Percentiles rank a stretch among this genome's conserved stretches.
These are phyloP conservation scores for Danio aesculapii DNA, from an alignment of 2,797 vertebrate genomes.

Conservation along the genomic window DNA sequence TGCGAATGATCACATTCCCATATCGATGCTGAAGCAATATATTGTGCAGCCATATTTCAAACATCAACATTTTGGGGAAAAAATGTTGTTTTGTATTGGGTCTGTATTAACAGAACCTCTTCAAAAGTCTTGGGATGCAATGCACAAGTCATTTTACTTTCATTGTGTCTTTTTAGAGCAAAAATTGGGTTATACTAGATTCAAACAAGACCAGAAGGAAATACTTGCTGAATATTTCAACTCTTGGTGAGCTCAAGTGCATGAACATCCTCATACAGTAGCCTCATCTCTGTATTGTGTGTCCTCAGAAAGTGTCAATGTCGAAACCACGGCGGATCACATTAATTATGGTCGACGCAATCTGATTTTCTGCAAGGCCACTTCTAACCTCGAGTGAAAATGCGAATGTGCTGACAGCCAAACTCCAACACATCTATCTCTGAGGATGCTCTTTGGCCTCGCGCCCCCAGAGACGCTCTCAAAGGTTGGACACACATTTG, in stretches of 20 bases:
- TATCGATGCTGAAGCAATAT: too few relatives aligned
- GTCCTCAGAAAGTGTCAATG: neutral
- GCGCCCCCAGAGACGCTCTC: slow-evolving; percentile 22
- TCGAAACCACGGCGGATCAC: neutral
- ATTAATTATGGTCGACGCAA: slow-evolving; percentile 26
- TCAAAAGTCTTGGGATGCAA: neutral
- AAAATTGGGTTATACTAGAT: neutral
- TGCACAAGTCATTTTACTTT: neutral
- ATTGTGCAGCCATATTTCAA: too few relatives aligned
- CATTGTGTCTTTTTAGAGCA: neutral
- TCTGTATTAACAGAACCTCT: neutral
- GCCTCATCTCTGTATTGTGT: neutral
- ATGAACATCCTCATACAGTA: neutral
- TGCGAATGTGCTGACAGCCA: slow-evolving; percentile 15
- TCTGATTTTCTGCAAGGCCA: slow-evolving; percentile 21
- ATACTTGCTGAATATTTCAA: too few relatives aligned
- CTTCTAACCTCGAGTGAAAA: neutral
- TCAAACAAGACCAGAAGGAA: neutral
- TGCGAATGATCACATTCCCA: too few relatives aligned
- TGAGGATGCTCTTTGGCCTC: slow-evolving; percentile 6
- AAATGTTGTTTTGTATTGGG: too few relatives aligned
- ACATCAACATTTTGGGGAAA: too few relatives aligned
- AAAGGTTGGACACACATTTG: slow-evolving; percentile 9
- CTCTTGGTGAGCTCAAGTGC: neutral
- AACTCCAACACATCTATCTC: slow-evolving; percentile 3